Evolutionary conservation across 2,797 vertebrate species (phyloP).

Genomic region (Protosalanx chinensis): DNA sequence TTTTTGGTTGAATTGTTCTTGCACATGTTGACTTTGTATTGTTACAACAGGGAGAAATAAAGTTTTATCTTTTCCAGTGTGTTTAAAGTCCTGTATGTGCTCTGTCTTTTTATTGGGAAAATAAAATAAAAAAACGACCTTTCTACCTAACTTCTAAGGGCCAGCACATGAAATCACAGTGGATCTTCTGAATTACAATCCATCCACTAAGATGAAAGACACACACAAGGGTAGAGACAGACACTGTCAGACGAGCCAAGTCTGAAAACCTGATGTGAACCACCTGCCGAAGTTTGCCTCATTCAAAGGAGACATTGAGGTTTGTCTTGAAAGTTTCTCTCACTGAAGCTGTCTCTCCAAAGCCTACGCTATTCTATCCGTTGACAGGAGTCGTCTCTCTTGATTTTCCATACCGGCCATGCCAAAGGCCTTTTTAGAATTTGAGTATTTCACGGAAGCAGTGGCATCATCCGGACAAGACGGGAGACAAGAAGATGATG

Average conservation of each 20-base stretch:
- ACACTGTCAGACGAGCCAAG: slow-evolving; percentile 31
- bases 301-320: slow-evolving; percentile 22
- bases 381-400: not conserved
- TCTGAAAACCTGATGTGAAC: slow-evolving; percentile 44
- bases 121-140: too few relatives aligned
- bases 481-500: not conserved
- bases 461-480: not conserved
- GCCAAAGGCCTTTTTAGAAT: not conserved
- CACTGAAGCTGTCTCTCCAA: slow-evolving; percentile 43
- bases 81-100: slow-evolving; percentile 62
- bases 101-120: not conserved
- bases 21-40: slow-evolving; percentile 80
- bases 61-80: slow-evolving; percentile 78
- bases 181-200: slow-evolving; percentile 19
- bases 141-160: not conserved
- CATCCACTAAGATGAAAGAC: slow-evolving; percentile 14
- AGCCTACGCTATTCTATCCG: slow-evolving; percentile 16
- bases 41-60: slow-evolving; percentile 76
- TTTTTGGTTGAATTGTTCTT: slow-evolving; percentile 69
- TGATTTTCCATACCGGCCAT: slow-evolving; percentile 17
- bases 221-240: slow-evolving; percentile 13
- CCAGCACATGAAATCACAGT: not conserved
- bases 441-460: too few relatives aligned
- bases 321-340: slow-evolving; percentile 32
- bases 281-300: slow-evolving; percentile 36